Base-by-base conservation (phyloP, 1,140 invertebrate genomes). In the Antheraea mylitta region DNA sequence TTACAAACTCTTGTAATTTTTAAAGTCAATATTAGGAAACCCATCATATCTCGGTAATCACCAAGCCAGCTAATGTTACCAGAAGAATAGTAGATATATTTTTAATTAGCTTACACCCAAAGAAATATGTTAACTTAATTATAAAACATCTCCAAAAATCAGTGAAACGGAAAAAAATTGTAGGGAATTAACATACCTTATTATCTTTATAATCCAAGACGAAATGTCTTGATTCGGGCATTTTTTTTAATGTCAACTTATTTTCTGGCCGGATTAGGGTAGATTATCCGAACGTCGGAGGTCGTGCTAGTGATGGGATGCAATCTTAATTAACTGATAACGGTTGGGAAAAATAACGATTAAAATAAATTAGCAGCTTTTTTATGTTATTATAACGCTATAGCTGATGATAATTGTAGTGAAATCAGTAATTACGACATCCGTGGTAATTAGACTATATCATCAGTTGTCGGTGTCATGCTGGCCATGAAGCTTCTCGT, bases 211-310 rank as follows among this genome's bases (percentile, higher is more conserved):
- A 53, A 53, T 53, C 45, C 45, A 53, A 53, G 45, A 53, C 45
- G 45, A 53, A 53, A 53, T 53, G 45, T 53, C 45, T 53, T 53
- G 45, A 53, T 53, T 53, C 45, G 45, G 45, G 13, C 45, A 53
- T 53, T 53, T 53, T 53, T 53, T 53, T 53, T 53, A 53, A 53
- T 53, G 45, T 53, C 45, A 13, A 53, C 45, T 53, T 53, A 53
- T 53, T 53, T 53, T 53, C 45, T 13, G 45, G 45, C 45, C 13
- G 45, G 45, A 53, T 53, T 53, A 53, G 45, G 45, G 45, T 53
- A n/a, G 45, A 53, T 53, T 53, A 53, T 53, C 45, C 45, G 45
- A 53, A 53, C 16, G 45, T 53, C 45, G 45, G 45, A 53, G 45
- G 45, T 53, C 45, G 45, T 53, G 11, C 5, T 53, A 53, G 45